Evolutionary conservation across 1,140 invertebrate genomes (phyloP), one percentile per base, ranked within the genome.

Genomic region (Manduca sexta): DNA sequence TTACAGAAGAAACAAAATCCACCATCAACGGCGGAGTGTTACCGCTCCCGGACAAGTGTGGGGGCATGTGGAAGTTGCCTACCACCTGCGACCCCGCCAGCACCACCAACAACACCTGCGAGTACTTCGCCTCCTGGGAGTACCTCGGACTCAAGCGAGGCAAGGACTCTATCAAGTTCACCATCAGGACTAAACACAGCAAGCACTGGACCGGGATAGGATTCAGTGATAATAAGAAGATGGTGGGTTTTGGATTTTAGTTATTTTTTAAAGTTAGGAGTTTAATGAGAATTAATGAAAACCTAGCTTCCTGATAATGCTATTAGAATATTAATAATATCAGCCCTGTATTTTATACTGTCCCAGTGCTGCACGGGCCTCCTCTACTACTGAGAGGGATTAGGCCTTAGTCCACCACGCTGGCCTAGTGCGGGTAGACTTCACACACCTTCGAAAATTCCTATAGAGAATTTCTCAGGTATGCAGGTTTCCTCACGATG

Each of bases 161-260:
- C 0, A 90, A 90, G 63, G 95, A 97, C 72, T 89, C 92, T 15
- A 92, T 99, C 40, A 88, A 89, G 16, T 99, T 98, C 81, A 94
- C 92, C 2, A 92, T 99, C n/a, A 89, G 91, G 12, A 97, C 95
- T 0, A 92, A 90, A 8, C 88, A 96, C 52, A 91, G 89, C 0
- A 91, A 96, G 50, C 89, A 90, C 10, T 99, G 97, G 97, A 97
- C 96, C 2, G 97, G 97, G 2, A 95, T 98, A 55, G 97, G 93
- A 10, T 97, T 98, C 80, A 96, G 95, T 18, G 88, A 95, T 45
- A 92, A 96, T 67, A 91, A 91, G 49, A 92, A 90, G 72, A 97
- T 97, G 96, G 92, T 94, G 75, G 88, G 69, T 58, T 29, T 40
- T 12, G 13, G 38, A 29, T 21, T 42, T 2, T 49, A 34, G 21